These are phyloP conservation scores for Calyptomena viridis DNA, from an alignment of 2,113 vertebrate species.

Conservation along the genomic window DNA sequence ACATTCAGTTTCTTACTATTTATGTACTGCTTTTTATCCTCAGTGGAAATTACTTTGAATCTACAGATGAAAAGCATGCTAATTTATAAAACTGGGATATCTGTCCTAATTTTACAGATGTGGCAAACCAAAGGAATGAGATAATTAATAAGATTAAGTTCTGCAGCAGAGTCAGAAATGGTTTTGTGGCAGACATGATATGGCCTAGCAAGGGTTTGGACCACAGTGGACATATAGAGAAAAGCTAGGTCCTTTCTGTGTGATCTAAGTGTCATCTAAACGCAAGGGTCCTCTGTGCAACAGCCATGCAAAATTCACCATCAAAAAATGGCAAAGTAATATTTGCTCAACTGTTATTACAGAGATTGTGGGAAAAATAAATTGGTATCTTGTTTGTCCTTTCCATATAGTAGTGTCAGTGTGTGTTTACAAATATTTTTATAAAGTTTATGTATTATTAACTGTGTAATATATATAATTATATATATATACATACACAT, in stretches of 20 bases:
- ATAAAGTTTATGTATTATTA: neutral
- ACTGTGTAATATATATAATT: neutral
- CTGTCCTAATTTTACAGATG: slow-evolving; percentile 44
- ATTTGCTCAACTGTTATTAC: neutral
- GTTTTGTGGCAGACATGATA: neutral
- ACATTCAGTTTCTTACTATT: slow-evolving; percentile 20
- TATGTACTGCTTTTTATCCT: slow-evolving; percentile 46
- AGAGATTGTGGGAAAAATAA: neutral
- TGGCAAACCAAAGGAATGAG: slow-evolving; percentile 23
- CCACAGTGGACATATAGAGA: rapidly evolving
- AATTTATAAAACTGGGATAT: slow-evolving; percentile 37
- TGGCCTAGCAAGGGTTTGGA: neutral
- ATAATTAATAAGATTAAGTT: slow-evolving; percentile 26
- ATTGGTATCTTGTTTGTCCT: neutral
- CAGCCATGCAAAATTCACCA: neutral
- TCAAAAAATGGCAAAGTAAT: neutral
- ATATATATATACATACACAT: neutral
- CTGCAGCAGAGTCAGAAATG: neutral
- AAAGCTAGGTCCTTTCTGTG: neutral
- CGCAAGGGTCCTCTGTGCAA: neutral
- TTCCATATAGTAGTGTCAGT: neutral
- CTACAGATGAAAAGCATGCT: slow-evolving; percentile 49
- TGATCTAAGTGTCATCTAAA: neutral
- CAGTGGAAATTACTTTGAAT: slow-evolving; percentile 49
- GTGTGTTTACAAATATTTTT: neutral